Evolutionary conservation across 2,797 vertebrate species (phyloP), one percentile per base, ranked within the genome.

Genomic region (Benthosema pterotum): DNA sequence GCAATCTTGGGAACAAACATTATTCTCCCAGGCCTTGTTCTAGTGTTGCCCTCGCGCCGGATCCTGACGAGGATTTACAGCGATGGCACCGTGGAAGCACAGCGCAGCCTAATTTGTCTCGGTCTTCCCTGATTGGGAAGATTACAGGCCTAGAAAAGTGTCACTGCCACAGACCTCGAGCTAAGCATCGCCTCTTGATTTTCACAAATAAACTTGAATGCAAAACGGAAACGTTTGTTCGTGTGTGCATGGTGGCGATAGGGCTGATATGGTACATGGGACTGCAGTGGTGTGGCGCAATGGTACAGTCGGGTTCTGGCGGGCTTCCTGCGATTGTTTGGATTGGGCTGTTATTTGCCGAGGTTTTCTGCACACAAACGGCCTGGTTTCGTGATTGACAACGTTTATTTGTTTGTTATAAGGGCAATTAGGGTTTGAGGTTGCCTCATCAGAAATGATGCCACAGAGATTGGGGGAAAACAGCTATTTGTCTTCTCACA

Each of bases 71-170:
- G 79, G 79, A 89, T 88, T 90, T 83, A 78, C 51, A 25, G 69
- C 19, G 70, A 75, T 82, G 77, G 66, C 79, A 65, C 75, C 73
- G 74, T 86, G 71, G 70, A 77, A 80, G 67, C 32, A 8, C 77
- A 64, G 69, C 75, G 69, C 72, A 79, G 72, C 65, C 76, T 72
- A 81, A 87, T 89, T 85, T 87, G 83, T 84, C 80, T 58, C 83
- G 84, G 79, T 80, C 32, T 87, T 85, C 70, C 67, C 75, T 77
- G 67, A 82, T 65, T 69, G 75, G 72, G 63, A 65, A 87, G 86
- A 90, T 89, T 88, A 88, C 6, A 88, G 86, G 73, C 65, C 51
- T 66, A 66, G 32, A 79, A 87, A 86, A 76, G 67, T 74, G 72
- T 83, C 74, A 74, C 84, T 83, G 17, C 32, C 90, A 87, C 79